These are phyloP conservation scores for Glyphotaelius pellucidus DNA, from an alignment of 2,888 invertebrate species.

Conservation along the genomic window DNA sequence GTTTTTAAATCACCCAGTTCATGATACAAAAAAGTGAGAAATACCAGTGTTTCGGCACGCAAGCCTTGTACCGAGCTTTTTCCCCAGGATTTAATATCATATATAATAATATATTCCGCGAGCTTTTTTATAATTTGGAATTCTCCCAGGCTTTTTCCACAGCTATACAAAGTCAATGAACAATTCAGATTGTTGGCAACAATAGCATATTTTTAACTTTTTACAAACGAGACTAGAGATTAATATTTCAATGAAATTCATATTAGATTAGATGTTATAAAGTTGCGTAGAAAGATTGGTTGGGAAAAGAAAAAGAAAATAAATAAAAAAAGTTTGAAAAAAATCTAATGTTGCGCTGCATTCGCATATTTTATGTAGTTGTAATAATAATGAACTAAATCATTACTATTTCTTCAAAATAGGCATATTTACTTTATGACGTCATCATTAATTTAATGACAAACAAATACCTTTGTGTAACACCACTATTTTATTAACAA, in stretches of 20 bases:
- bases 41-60: constrained; percentile 40
- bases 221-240: neutral
- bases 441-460: no score
- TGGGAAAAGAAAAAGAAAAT: neutral
- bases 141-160: neutral
- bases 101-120: constrained; percentile 16
- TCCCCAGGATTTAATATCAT: constrained; percentile 7
- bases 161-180: neutral
- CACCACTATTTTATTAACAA: no score
- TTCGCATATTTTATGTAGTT: no score
- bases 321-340: no score
- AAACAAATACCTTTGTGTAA: no score
- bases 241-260: neutral
- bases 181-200: neutral
- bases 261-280: neutral
- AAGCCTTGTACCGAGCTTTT: neutral
- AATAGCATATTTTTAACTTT: neutral
- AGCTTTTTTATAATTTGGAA: neutral
- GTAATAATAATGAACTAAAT: no score
- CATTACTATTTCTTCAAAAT: no score
- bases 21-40: constrained; percentile 6
- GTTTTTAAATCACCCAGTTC: neutral
- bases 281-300: neutral
- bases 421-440: no score
- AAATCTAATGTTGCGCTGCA: no score